These are phyloP conservation scores for Rhopalosiphum padi DNA, from an alignment of 1,140 invertebrate species.

Conservation along the genomic window DNA sequence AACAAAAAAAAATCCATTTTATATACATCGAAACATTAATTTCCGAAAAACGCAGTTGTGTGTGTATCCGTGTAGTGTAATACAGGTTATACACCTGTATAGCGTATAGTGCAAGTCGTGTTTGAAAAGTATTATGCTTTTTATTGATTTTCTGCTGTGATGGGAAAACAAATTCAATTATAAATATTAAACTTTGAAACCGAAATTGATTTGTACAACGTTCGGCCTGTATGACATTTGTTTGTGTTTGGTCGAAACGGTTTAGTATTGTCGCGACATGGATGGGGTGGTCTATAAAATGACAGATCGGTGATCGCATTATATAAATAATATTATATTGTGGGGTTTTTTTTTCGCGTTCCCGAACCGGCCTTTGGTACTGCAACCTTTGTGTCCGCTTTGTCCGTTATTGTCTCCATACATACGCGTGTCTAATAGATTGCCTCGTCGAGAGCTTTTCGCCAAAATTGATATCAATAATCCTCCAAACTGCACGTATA, in stretches of 20 bases:
- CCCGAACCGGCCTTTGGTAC: too few relatives aligned
- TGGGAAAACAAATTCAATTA: background rate
- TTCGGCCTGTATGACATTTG: background rate
- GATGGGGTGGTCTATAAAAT: background rate
- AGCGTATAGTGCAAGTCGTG: background rate
- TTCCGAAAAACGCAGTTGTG: background rate
- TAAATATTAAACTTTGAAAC: slow-evolving; percentile 28
- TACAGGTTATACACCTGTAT: background rate
- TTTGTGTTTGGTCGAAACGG: background rate
- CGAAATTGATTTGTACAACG: background rate
- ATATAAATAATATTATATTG: background rate
- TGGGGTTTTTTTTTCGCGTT: background rate
- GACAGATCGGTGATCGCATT: background rate
- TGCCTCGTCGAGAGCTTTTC: background rate
- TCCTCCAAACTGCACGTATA: background rate
- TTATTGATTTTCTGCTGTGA: background rate
- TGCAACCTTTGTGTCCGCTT: background rate
- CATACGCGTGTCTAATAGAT: background rate
- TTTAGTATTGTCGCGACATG: background rate
- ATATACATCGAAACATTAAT: background rate
- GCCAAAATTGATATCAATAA: slow-evolving; percentile 29
- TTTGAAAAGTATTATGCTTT: background rate
- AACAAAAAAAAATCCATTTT: background rate
- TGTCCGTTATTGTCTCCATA: too few relatives aligned
- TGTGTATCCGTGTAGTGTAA: background rate